Base-by-base conservation (phyloP, 2,797 vertebrate genomes). In the Euphonia xanthogaster region DNA sequence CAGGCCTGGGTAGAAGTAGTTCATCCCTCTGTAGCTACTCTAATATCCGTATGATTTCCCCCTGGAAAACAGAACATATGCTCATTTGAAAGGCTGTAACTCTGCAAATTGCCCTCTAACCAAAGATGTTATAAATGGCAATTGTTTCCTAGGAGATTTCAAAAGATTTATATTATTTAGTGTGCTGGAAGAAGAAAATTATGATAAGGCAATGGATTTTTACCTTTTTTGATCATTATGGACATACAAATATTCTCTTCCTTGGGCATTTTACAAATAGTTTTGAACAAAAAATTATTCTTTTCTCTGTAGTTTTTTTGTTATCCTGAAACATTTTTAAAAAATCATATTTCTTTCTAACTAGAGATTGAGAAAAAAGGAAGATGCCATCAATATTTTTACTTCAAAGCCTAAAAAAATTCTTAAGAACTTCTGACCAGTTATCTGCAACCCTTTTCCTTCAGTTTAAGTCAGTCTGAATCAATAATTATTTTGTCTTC, bases 71-170 rank as follows among this genome's bases (percentile, higher is more conserved):
- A 61, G 67, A 93, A 74, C 92, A 82, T 95, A 82, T 90, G 74
- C 58, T 88, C 81, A 20, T 85, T 85, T 77, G 77, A 92, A 87
- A 65, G 55, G 27, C 71, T 88, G 57, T 39, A 67, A 61, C 65
- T 86, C 63, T 87, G n/a, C 53, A 89, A 74, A 87, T 71, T 85
- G 68, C 86, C 71, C 72, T 93, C 86, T 35, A 95, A 80, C 78
- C 40, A 91, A 92, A 89, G 53, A 80, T 0, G 1, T 89, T 91
- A 70, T 67, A 85, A 91, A 79, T 37, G 40, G 42, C 42, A 71
- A 48, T 67, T 67, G 44, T 93, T 90, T 93, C 23, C 11, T 62
- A 62, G 74, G 37, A 44, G 84, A 71, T 73, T 81, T 93, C 18
- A 48, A 33, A 66, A 45, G 1, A 17, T 42, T 58, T 31, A 4